Conservation (phyloP, 2,113 vertebrate genomes). For the Bubo bubo region DNA sequence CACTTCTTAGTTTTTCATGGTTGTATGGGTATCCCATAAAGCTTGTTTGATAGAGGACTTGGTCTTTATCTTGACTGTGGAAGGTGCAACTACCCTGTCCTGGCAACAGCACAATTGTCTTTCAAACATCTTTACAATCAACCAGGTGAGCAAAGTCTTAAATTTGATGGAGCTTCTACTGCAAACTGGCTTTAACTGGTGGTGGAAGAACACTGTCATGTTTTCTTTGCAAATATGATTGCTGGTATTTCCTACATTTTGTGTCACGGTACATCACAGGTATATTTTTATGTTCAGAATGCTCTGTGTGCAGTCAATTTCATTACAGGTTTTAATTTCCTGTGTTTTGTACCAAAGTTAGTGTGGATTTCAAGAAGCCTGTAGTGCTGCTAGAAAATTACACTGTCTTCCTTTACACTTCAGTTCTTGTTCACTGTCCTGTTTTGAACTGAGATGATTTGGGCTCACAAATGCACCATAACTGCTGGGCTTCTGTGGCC, state of each 20-base stretch:
- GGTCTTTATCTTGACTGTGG: not conserved
- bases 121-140: not conserved
- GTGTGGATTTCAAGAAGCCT: not conserved
- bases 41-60: not conserved
- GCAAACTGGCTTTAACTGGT: not conserved
- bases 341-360: not conserved
- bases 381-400: not conserved
- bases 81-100: not conserved
- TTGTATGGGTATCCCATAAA: not conserved
- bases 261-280: not conserved
- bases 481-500: not conserved
- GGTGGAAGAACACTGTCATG: not conserved
- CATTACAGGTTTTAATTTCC: not conserved
- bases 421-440: not conserved
- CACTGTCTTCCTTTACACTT: not conserved
- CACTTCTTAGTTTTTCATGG: not conserved
- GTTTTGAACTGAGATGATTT: not conserved
- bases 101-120: not conserved
- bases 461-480: rapidly evolving
- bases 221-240: not conserved
- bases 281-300: not conserved
- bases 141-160: not conserved
- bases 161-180: not conserved
- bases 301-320: not conserved
- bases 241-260: not conserved